phyloP scores from a whole-genome alignment of 1,140 invertebrate genomes.

The Drosophila yakuba region DNA sequence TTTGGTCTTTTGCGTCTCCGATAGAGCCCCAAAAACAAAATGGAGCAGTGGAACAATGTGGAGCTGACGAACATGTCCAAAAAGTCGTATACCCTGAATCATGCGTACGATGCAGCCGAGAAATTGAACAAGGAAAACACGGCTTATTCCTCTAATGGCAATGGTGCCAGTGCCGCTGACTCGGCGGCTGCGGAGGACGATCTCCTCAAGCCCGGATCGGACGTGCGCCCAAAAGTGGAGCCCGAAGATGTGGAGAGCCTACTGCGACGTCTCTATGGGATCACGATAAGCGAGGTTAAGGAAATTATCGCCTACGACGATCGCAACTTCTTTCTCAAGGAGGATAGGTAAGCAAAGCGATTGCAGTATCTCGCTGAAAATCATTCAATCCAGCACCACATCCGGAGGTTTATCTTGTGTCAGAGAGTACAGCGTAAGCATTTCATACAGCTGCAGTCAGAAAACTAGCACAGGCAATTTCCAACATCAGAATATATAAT shows the following conservation, averaged over 20 bases:
- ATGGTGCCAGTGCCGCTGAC: slow-evolving; percentile 9
- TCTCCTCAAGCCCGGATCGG: slow-evolving; percentile 86
- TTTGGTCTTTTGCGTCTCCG: slow-evolving; percentile 43
- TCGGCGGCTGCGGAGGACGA: slow-evolving; percentile 12
- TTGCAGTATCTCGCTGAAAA: background rate
- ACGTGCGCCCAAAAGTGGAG: slow-evolving; percentile 87
- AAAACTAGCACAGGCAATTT: background rate
- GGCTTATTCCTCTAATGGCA: slow-evolving; percentile 40
- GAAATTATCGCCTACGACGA: slow-evolving; percentile 93
- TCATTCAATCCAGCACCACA: slow-evolving; percentile 12
- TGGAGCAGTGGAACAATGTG: slow-evolving; percentile 84
- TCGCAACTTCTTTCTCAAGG: slow-evolving; percentile 88
- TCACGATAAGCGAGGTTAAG: slow-evolving; percentile 87
- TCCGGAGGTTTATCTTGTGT: slow-evolving; percentile 27
- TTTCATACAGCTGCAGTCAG: slow-evolving; percentile 5
- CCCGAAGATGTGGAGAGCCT: slow-evolving; percentile 86
- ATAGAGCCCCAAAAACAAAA: slow-evolving; percentile 57
- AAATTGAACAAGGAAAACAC: slow-evolving; percentile 59
- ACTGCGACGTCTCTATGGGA: slow-evolving; percentile 88
- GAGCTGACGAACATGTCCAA: slow-evolving; percentile 76
- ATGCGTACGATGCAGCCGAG: slow-evolving; percentile 64
- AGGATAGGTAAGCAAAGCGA: slow-evolving; percentile 69
- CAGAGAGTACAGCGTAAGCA: background rate
- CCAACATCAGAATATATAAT: background rate
- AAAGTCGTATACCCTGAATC: slow-evolving; percentile 82